phyloP scores from a whole-genome alignment of 2,888 invertebrate species.

The Pollenia amentaria region DNA sequence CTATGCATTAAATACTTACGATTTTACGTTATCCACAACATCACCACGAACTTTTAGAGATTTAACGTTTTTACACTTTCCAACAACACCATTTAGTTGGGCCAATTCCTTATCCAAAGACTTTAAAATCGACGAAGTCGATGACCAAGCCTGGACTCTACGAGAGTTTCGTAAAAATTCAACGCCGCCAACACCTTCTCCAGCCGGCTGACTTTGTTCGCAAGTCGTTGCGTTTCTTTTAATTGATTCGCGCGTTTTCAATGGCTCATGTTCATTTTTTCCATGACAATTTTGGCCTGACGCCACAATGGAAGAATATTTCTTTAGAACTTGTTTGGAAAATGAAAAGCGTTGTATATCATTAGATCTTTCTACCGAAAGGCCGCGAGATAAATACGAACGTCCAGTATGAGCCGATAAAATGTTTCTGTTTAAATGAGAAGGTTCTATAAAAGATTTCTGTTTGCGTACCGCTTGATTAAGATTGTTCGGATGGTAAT shows the following conservation, averaged over 20 bases:
- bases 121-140: slow-evolving; percentile 78
- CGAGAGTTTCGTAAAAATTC: slow-evolving; percentile 43
- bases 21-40: slow-evolving; percentile 24
- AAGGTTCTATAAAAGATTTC: slow-evolving; percentile 79
- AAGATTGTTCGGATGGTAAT: slow-evolving; percentile 5
- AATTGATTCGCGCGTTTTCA: slow-evolving; percentile 41
- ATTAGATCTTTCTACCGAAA: slow-evolving; percentile 80
- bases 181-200: neutral
- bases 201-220: slow-evolving; percentile 2
- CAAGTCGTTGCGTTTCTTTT: slow-evolving; percentile 36
- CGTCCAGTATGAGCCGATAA: slow-evolving; percentile 70
- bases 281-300: slow-evolving; percentile 3
- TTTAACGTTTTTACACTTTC: slow-evolving; percentile 60
- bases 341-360: slow-evolving; percentile 77
- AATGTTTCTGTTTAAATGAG: slow-evolving; percentile 29
- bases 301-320: slow-evolving; percentile 30
- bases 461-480: slow-evolving; percentile 77
- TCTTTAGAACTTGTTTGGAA: slow-evolving; percentile 55
- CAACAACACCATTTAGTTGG: slow-evolving; percentile 70
- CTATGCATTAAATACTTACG: slow-evolving; percentile 22
- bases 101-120: slow-evolving; percentile 71
- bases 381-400: slow-evolving; percentile 78
- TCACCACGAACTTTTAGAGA: neutral
- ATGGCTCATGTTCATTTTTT: slow-evolving; percentile 24
- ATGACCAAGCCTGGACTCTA: slow-evolving; percentile 78